A percentile compares a stretch with the other conserved stretches of the same genome.
Conservation (phyloP, 2,113 vertebrate species). For the Nicator chloris region DNA sequence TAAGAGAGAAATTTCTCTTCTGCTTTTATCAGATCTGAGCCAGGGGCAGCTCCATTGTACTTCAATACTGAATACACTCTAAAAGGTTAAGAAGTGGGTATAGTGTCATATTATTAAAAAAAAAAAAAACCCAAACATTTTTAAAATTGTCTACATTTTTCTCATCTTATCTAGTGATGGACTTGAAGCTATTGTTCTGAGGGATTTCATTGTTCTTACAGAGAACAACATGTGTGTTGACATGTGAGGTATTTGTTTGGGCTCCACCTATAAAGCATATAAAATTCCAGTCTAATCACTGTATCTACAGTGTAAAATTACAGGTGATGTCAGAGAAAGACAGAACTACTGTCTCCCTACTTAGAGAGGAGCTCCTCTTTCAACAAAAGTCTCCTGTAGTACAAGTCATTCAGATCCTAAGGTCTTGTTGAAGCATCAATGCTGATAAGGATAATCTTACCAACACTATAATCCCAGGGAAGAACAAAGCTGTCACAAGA, state of each 20-base stretch:
- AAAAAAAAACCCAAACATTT: not conserved
- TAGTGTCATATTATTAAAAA: not conserved
- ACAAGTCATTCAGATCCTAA: not conserved
- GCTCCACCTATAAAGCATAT: constrained; percentile 13
- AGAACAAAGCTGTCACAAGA: not conserved
- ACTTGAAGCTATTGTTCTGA: not conserved
- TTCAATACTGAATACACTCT: not conserved
- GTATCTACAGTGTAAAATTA: not conserved
- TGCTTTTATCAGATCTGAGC: not conserved
- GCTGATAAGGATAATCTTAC: not conserved
- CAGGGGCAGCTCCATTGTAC: not conserved
- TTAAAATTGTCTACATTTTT: not conserved
- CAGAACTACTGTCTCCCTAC: not conserved
- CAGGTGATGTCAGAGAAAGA: not conserved
- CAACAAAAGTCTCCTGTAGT: not conserved
- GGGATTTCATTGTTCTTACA: not conserved
- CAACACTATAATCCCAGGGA: not conserved
- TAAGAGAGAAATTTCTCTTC: not conserved
- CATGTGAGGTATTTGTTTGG: not conserved
- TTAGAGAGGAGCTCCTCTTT: not conserved
- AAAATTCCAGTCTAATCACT: not conserved
- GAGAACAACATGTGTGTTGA: not conserved
- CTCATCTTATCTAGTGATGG: not conserved
- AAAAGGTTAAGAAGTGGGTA: not conserved
- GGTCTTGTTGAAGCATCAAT: not conserved